phyloP scores from a whole-genome alignment of 2,797 vertebrate genomes.

The Betta splendens region DNA sequence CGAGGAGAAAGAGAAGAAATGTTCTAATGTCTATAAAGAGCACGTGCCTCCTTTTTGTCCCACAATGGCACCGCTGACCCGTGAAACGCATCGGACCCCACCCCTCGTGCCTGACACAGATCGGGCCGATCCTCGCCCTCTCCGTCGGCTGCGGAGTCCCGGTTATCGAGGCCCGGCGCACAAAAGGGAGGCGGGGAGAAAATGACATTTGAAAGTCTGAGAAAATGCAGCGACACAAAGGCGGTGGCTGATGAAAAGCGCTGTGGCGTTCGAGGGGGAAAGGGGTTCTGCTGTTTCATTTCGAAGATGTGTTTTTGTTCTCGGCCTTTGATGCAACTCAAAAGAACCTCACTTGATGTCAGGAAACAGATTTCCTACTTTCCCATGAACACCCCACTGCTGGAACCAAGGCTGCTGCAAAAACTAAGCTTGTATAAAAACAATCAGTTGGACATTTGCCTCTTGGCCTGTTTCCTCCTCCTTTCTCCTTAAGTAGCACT shows the following conservation, averaged over 20 bases:
- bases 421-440: constrained; percentile 34
- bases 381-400: constrained; percentile 37
- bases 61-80: constrained; percentile 57
- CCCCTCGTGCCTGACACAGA: constrained; percentile 63
- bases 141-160: constrained; percentile 40
- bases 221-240: constrained; percentile 50
- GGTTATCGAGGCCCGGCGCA: constrained; percentile 38
- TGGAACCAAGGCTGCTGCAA: constrained; percentile 38
- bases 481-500: constrained; percentile 30
- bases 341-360: constrained; percentile 35
- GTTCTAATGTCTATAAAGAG: constrained; percentile 21
- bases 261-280: constrained; percentile 43
- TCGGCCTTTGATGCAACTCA: constrained; percentile 44
- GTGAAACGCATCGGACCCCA: constrained; percentile 55
- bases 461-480: constrained; percentile 7
- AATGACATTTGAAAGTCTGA: constrained; percentile 47
- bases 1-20: constrained; percentile 22
- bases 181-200: constrained; percentile 38
- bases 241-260: constrained; percentile 51
- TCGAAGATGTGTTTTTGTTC: constrained; percentile 44
- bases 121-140: constrained; percentile 43
- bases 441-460: constrained; percentile 38
- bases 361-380: constrained; percentile 48
- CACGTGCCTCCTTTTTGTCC: constrained; percentile 28
- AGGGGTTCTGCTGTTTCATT: constrained; percentile 51